Evolutionary conservation across 2,888 invertebrate species (phyloP).

Genomic region (Eilema depressum): DNA sequence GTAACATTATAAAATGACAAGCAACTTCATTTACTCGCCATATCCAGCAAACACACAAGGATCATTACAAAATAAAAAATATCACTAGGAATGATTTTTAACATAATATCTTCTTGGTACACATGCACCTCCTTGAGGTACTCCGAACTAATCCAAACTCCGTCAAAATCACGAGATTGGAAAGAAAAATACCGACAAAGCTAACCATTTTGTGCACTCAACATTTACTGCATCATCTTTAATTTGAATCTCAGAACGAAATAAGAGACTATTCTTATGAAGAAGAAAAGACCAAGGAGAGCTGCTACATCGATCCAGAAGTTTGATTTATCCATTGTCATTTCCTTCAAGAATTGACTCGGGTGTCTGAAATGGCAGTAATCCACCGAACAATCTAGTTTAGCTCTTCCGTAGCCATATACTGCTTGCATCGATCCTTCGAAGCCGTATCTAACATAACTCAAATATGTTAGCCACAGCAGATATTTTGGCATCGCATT

Average conservation of each 20-base stretch:
- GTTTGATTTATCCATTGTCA: conserved; percentile 92
- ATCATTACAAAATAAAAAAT: conserved; percentile 37
- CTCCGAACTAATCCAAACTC: conserved; percentile 40
- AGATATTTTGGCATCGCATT: conserved; percentile 96
- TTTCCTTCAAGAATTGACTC: conserved; percentile 93
- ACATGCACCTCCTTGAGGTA: conserved; percentile 29
- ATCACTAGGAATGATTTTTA: conserved; percentile 49
- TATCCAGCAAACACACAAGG: conserved; percentile 40
- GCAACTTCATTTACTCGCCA: conserved; percentile 24
- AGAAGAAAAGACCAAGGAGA: conserved; percentile 92
- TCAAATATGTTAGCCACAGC: conserved; percentile 95
- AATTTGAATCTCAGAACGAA: conserved; percentile 94
- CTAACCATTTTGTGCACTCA: conserved; percentile 62
- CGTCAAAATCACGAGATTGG: conserved; percentile 43
- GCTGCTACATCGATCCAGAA: conserved; percentile 95
- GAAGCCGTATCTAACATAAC: conserved; percentile 95
- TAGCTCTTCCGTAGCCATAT: conserved; percentile 94
- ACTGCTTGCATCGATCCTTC: conserved; percentile 97
- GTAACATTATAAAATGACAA: conserved; percentile 43
- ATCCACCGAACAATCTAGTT: conserved; percentile 92
- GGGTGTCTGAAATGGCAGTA: conserved; percentile 95
- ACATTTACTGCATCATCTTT: conserved; percentile 83
- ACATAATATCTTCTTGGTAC: conserved; percentile 43
- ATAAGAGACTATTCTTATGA: conserved; percentile 92
- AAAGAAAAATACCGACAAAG: conserved; percentile 45